Evolutionary conservation across 1,140 invertebrate species (phyloP), one percentile per base, ranked within the genome.

Genomic region (Elysia chlorotica): DNA sequence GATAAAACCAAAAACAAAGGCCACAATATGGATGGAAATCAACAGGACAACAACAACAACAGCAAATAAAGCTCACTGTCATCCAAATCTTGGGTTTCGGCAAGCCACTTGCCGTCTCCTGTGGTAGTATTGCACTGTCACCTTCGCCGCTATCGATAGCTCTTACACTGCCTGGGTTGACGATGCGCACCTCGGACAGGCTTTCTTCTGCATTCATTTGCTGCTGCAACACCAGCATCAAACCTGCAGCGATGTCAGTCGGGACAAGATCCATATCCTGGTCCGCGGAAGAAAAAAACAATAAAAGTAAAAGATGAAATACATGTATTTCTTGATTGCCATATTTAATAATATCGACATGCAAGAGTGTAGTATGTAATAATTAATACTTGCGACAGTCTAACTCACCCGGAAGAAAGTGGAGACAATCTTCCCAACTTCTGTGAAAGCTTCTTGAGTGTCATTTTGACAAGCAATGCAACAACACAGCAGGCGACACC

Each of bases 241-340:
- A 91, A 4, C 95, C 96, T 21, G 95, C 94, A 57, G 95, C 91
- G 23, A 96, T 90, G 83, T 97, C 96, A 0, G 94, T 95, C 0
- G 95, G 93, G 1, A 97, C 95, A 28, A 96, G 87, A 87, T 97
- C 94, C 31, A 93, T 92, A 74, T 93, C 93, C 82, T 94, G 90
- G 2, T 2, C 36, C 2, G 19, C 14, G 19, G 54, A 53, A 10
- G 33, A 28, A 33, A 66, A 30, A 21, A 30, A 66, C 23, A 66
- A 38, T n/a, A n/a, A n/a, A n/a, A n/a, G n/a, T n/a, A n/a, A n/a
- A n/a, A n/a, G n/a, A n/a, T n/a, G n/a, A n/a, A n/a, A n/a, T n/a
- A n/a, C n/a, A n/a, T n/a, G n/a, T n/a, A n/a, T n/a, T n/a, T n/a
- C n/a, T n/a, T n/a, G n/a, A n/a, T n/a, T n/a, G n/a, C n/a, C n/a